Percentiles rank a stretch among this genome's conserved stretches.
phyloP scores from a whole-genome alignment of 2,888 invertebrate species.

The Cyaniris semiargus region DNA sequence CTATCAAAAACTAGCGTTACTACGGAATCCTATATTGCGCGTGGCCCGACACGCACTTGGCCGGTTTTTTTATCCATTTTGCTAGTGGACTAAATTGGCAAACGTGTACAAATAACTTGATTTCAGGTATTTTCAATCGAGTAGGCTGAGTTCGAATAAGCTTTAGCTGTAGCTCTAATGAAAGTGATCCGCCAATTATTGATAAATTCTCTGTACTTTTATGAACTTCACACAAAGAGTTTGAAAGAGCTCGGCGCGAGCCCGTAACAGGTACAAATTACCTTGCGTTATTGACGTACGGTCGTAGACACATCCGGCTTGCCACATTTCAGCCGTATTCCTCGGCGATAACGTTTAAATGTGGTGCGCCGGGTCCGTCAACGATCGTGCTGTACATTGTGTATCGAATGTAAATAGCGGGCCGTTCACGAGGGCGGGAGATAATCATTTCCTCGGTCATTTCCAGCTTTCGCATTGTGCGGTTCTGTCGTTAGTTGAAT shows the following conservation, averaged over 20 bases:
- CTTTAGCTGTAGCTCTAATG: background rate
- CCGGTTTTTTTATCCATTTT: too few species aligned
- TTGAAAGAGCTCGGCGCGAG: slow-evolving; percentile 28
- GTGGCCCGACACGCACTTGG: too few species aligned
- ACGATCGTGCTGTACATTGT: slow-evolving; percentile 6
- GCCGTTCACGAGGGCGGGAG: slow-evolving; percentile 49
- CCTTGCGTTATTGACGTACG: slow-evolving; percentile 4
- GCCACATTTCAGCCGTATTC: background rate
- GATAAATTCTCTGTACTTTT: slow-evolving; percentile 27
- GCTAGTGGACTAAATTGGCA: too few species aligned
- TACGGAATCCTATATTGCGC: too few species aligned
- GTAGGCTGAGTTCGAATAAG: slow-evolving; percentile 15
- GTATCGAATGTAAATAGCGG: slow-evolving; percentile 25
- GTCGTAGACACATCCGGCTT: background rate
- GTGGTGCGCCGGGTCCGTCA: background rate
- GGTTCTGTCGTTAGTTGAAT: slow-evolving; percentile 61
- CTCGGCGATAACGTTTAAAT: background rate
- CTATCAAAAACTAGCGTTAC: too few species aligned
- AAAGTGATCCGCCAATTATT: background rate
- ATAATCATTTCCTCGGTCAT: slow-evolving; percentile 70
- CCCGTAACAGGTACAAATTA: slow-evolving; percentile 34
- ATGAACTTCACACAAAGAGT: slow-evolving; percentile 35
- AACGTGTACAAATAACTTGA: background rate
- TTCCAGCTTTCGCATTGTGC: slow-evolving; percentile 63
- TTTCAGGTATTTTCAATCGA: background rate